phyloP scores from a whole-genome alignment of 2,113 vertebrate species.

The Ceyx margarethae region DNA sequence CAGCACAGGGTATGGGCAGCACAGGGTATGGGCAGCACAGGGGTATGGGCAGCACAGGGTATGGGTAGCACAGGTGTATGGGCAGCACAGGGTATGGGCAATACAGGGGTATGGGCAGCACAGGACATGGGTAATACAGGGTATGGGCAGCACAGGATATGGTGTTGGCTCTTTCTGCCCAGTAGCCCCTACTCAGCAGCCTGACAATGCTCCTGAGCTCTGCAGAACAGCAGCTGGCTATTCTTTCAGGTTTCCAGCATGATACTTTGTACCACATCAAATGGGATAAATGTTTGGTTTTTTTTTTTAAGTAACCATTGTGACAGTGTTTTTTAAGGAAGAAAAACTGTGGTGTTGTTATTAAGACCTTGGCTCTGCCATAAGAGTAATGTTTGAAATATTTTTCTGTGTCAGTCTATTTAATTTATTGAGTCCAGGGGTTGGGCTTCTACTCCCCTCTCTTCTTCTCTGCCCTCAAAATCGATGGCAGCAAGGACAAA shows the following conservation, averaged over 20 bases:
- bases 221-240: conserved; percentile 29
- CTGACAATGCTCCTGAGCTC: conserved; percentile 8
- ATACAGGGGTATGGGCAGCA: no score
- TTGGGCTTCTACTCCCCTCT: not conserved
- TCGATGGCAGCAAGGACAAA: not conserved
- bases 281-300: not conserved
- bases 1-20: not conserved
- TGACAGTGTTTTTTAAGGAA: not conserved
- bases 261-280: not conserved
- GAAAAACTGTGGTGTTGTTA: not conserved
- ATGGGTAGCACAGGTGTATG: no score
- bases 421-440: not conserved
- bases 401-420: not conserved
- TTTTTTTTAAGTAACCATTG: not conserved
- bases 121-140: no score
- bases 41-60: no score
- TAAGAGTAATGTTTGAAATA: not conserved
- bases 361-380: not conserved
- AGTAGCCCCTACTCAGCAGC: not conserved
- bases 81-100: no score
- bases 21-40: no score
- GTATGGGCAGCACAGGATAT: not conserved
- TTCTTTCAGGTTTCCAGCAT: conserved; percentile 19
- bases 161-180: not conserved
- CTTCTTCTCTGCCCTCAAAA: conserved; percentile 19